Evolutionary conservation across 2,113 vertebrate species (phyloP).

Genomic region (Pterocles burchelli): DNA sequence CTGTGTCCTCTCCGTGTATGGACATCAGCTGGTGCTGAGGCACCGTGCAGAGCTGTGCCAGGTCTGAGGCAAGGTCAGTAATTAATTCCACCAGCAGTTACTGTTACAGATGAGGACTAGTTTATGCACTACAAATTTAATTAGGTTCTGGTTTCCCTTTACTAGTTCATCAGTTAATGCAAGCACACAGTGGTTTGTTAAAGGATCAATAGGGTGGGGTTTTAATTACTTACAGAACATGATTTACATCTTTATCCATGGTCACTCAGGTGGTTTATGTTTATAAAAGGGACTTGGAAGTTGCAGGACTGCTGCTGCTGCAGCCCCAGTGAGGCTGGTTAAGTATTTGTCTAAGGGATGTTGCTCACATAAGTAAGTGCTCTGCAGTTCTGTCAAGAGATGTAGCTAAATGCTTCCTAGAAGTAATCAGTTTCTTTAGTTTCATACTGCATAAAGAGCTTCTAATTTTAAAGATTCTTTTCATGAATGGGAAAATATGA

Average conservation of each 20-base stretch:
- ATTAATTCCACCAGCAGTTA: neutral
- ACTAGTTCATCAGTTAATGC: constrained; percentile 1
- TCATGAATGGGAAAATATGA: constrained; percentile 62
- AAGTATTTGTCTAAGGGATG: neutral
- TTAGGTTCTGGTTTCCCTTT: constrained; percentile 23
- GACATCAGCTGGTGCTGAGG: neutral
- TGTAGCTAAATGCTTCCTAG: constrained; percentile 29
- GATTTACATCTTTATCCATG: constrained; percentile 31
- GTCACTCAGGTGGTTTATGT: neutral
- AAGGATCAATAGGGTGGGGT: constrained; percentile 34
- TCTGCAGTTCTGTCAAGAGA: neutral
- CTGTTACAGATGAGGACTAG: neutral
- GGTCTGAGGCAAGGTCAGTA: neutral
- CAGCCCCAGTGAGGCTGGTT: neutral
- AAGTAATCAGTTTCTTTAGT: constrained; percentile 52
- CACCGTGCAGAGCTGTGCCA: neutral
- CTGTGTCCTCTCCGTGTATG: rapidly evolving
- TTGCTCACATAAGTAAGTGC: neutral
- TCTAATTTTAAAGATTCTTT: constrained; percentile 31
- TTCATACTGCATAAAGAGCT: constrained; percentile 27
- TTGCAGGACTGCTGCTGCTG: neutral
- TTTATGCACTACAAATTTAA: neutral
- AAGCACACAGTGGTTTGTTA: constrained; percentile 18
- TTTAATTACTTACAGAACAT: constrained; percentile 38
- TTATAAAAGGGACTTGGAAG: neutral